A percentile compares a stretch with the other conserved stretches of the same genome.
Evolutionary conservation across 2,113 vertebrate species (phyloP).

Genomic region (Pelobates fuscus): DNA sequence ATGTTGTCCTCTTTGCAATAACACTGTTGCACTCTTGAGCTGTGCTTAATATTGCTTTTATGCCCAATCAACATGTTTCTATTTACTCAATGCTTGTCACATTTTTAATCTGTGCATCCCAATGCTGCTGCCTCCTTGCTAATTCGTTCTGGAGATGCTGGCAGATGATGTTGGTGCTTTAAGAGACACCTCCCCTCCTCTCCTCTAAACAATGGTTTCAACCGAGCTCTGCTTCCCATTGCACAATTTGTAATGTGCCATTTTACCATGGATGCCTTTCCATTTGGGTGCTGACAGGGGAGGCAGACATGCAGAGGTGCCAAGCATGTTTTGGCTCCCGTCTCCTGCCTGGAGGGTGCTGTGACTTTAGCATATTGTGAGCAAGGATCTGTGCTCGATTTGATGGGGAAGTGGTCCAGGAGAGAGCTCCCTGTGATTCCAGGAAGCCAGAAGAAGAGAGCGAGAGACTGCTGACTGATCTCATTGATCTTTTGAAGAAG

Average conservation of each 20-base stretch:
- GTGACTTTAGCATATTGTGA: constrained; percentile 55
- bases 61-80: too few species aligned
- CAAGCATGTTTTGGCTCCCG: constrained; percentile 51
- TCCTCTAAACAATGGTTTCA: constrained; percentile 84
- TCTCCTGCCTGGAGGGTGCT: constrained; percentile 58
- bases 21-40: too few species aligned
- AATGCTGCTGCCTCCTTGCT: not conserved
- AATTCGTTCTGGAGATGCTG: constrained; percentile 42
- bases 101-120: not conserved
- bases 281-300: constrained; percentile 65
- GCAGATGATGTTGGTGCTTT: constrained; percentile 80
- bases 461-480: constrained; percentile 75
- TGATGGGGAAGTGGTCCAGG: constrained; percentile 67
- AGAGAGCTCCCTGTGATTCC: constrained; percentile 68
- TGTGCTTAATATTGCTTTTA: too few species aligned
- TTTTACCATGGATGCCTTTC: constrained; percentile 80
- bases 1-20: too few species aligned
- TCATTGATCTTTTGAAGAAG: constrained; percentile 75
- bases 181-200: constrained; percentile 79
- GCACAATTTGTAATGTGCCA: constrained; percentile 92
- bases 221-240: constrained; percentile 87
- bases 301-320: constrained; percentile 67
- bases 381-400: constrained; percentile 62
- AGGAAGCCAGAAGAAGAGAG: constrained; percentile 64
- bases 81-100: too few species aligned